Evolutionary conservation across 2,888 invertebrate species (phyloP), one percentile per base, ranked within the genome.

Genomic region (Tipula unca): DNA sequence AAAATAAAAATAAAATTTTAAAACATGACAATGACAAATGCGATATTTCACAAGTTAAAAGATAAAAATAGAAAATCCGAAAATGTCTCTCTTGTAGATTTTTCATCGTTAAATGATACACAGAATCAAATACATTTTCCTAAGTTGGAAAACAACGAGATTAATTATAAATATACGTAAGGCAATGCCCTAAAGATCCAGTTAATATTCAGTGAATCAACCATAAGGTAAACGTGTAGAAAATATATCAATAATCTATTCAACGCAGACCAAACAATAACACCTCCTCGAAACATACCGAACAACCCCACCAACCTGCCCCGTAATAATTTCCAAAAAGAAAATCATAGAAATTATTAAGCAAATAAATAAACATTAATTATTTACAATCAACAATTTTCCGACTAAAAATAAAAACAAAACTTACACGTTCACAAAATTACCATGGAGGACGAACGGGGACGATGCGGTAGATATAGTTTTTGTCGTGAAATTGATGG

Each of bases 11-110:
- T 25, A 69, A 69, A 69, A 69, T 69, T 25, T 69, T 69, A 20
- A 69, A 69, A 69, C 69, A 69, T 69, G 69, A 69, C 69, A 69
- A 69, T 69, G 69, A 69, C 69, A 69, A 69, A 69, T 69, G 69
- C 69, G 69, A 69, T 69, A 69, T 69, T 69, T 69, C 69, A 69
- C 69, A 69, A 69, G 25, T 69, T 25, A 69, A 69, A 69, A 69
- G 20, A 69, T 69, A 69, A 69, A 69, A 25, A 69, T 69, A 69
- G 69, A 69, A 69, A 69, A 1, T 69, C n/a, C 13, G 69, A 69
- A 69, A 69, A 69, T 69, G 69, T 69, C 69, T 69, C 69, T 69
- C 69, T 69, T 69, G 20, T 69, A 20, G 69, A 69, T 6, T 69
- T 69, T 69, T 69, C 69, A 69, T 69, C 69, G 69, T 69, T 69